Evolutionary conservation across 1,140 invertebrate species (phyloP).

Genomic region (Amphibalanus amphitrite): DNA sequence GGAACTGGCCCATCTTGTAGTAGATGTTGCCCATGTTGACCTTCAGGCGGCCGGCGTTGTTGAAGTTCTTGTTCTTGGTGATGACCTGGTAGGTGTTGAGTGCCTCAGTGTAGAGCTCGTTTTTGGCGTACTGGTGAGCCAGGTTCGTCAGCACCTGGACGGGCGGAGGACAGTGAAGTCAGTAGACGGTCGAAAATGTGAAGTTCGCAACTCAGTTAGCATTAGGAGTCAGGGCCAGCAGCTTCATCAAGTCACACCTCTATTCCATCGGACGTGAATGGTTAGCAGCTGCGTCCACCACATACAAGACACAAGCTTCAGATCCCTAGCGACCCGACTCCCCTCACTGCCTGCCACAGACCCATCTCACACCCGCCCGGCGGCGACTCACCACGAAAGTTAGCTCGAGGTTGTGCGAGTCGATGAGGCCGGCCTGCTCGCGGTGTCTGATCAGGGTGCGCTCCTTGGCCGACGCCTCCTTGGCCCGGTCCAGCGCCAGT

Average conservation of each 20-base stretch:
- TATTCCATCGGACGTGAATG: no score
- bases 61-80: conserved; percentile 46
- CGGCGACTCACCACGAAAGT: conserved; percentile 50
- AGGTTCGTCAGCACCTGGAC: conserved; percentile 79
- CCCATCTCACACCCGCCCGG: no score
- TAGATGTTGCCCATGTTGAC: conserved; percentile 98
- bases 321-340: no score
- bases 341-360: no score
- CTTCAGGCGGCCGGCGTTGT: conserved; percentile 75
- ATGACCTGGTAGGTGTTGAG: conserved; percentile 80
- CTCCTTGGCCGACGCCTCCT: conserved; percentile 88
- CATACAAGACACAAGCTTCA: no score
- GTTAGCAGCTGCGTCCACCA: no score
- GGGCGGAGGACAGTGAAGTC: neutral
- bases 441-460: conserved; percentile 56
- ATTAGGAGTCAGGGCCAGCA: no score
- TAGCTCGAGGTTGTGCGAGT: conserved; percentile 78
- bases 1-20: conserved; percentile 80
- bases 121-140: conserved; percentile 77
- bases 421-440: conserved; percentile 70
- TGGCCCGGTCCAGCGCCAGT: conserved; percentile 72
- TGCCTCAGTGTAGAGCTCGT: conserved; percentile 89
- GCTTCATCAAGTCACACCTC: no score
- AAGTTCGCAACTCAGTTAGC: no score
- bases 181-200: no score